phyloP scores from a whole-genome alignment of 2,797 vertebrate species.

The Apogon talboti region DNA sequence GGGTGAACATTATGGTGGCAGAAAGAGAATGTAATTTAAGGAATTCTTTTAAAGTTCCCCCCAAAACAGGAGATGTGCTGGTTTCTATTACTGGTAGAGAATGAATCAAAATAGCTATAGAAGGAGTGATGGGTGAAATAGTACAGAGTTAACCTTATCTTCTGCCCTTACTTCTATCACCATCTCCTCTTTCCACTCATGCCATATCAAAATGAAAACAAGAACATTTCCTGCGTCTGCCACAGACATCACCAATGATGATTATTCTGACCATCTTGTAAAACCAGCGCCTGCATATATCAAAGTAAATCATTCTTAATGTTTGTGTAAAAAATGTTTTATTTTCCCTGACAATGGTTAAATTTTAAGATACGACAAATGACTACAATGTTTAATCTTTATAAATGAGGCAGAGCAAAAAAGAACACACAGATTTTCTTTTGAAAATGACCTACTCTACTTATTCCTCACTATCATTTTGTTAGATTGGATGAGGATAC shows the following conservation, averaged over 20 bases:
- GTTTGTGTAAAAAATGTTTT: too few species aligned
- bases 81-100: too few species aligned
- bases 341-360: too few species aligned
- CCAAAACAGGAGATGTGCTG: too few species aligned
- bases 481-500: slow-evolving; percentile 40
- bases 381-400: too few species aligned
- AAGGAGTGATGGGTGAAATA: slow-evolving; percentile 6
- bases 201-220: slow-evolving; percentile 66
- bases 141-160: slow-evolving; percentile 41
- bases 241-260: slow-evolving; percentile 3
- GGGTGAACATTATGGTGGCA: slow-evolving; percentile 61
- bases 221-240: slow-evolving; percentile 37
- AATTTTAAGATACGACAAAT: too few species aligned
- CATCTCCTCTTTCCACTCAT: slow-evolving; percentile 12
- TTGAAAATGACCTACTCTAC: slow-evolving; percentile 4
- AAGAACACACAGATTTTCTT: too few species aligned
- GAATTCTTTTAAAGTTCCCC: background rate
- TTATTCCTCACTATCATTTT: slow-evolving; percentile 4
- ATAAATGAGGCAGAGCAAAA: too few species aligned
- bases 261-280: slow-evolving; percentile 8
- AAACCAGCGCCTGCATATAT: too few species aligned
- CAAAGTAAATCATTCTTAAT: too few species aligned
- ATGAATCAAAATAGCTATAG: too few species aligned
- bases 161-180: background rate
- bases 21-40: slow-evolving; percentile 29